Conservation (phyloP, 2,888 invertebrate genomes). For the Eumacrocentrus americanus region DNA sequence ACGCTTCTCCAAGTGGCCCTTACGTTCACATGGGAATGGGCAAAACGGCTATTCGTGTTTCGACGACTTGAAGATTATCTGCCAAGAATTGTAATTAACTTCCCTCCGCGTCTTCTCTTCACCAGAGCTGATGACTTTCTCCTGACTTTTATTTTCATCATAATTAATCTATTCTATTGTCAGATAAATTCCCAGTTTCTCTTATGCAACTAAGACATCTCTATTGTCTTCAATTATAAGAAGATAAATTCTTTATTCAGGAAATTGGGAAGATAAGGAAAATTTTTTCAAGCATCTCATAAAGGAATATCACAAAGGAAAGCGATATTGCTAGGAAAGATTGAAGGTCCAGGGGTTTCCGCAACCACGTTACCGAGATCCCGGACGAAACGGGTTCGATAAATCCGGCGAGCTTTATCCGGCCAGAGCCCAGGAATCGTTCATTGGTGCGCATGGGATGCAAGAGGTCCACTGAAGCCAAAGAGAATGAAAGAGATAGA, state of each 20-base stretch:
- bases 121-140: not conserved
- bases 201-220: no score
- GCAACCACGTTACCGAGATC: slow-evolving; percentile 12
- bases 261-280: not conserved
- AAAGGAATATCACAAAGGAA: not conserved
- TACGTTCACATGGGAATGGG: no score
- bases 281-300: not conserved
- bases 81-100: not conserved
- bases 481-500: slow-evolving; percentile 22
- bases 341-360: slow-evolving; percentile 13
- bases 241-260: not conserved
- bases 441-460: slow-evolving; percentile 15
- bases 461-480: slow-evolving; percentile 11
- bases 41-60: not conserved
- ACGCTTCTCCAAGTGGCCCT: not conserved
- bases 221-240: not conserved
- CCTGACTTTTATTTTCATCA: not conserved
- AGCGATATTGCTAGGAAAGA: slow-evolving; percentile 10
- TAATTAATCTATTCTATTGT: not conserved
- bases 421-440: slow-evolving; percentile 23
- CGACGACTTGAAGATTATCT: not conserved
- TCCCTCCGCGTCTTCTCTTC: no score
- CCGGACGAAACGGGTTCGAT: slow-evolving; percentile 21
- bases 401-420: slow-evolving; percentile 27
- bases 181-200: not conserved